A percentile compares a stretch with the other conserved stretches of the same genome.
Evolutionary conservation across 2,888 invertebrate species (phyloP).

Genomic region (Melikaiella ostensackeni): DNA sequence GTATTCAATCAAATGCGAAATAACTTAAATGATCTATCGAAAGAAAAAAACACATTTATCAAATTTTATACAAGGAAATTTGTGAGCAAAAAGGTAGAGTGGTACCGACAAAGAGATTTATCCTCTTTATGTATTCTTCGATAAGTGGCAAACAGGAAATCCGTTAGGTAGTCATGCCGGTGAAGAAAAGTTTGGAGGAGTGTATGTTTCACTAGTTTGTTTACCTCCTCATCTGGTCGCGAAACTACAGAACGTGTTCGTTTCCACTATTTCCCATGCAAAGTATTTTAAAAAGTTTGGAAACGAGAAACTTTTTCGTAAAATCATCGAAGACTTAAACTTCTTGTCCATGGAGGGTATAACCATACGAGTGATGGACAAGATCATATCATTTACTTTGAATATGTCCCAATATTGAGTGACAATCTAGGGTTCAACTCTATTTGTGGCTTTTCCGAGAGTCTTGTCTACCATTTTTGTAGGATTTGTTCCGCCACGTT

Average conservation of each 20-base stretch:
- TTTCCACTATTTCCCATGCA: too few species aligned
- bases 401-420: slow-evolving; percentile 41
- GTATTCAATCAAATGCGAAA: slow-evolving; percentile 39
- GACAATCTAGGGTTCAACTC: slow-evolving; percentile 41
- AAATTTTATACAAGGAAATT: slow-evolving; percentile 41
- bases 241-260: too few species aligned
- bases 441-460: slow-evolving; percentile 42
- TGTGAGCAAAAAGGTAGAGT: slow-evolving; percentile 43
- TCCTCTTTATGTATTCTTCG: slow-evolving; percentile 42
- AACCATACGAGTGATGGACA: slow-evolving; percentile 30
- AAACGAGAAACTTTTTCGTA: too few species aligned
- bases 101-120: slow-evolving; percentile 20
- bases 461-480: slow-evolving; percentile 36
- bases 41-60: slow-evolving; percentile 36
- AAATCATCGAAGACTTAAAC: too few species aligned
- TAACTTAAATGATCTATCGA: slow-evolving; percentile 33
- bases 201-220: too few species aligned
- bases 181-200: too few species aligned
- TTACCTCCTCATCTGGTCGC: too few species aligned
- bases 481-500: slow-evolving; percentile 26
- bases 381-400: slow-evolving; percentile 41
- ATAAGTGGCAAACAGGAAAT: slow-evolving; percentile 45
- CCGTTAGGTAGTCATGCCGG: slow-evolving; percentile 45
- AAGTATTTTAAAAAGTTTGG: too few species aligned
- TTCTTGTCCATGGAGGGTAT: slow-evolving; percentile 41